Conservation (phyloP, 2,113 vertebrate genomes). For the Cyphomyrus discorhynchus region DNA sequence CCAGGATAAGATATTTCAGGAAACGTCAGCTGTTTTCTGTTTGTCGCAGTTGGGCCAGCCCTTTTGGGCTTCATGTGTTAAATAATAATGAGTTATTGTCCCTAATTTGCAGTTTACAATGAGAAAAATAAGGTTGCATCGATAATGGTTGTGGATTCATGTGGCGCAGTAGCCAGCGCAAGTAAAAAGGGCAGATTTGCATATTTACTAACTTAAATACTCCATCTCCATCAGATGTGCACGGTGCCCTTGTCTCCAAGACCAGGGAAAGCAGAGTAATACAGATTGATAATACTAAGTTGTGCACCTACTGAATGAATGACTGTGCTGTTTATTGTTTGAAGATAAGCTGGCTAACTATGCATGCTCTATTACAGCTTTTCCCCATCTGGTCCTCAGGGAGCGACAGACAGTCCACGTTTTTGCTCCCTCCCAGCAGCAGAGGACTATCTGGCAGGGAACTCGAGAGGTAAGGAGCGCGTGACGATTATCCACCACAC, state of each 20-base stretch:
- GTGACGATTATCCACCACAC: too few species aligned
- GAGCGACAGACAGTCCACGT: too few species aligned
- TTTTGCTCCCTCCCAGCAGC: too few species aligned
- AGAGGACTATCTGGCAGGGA: too few species aligned
- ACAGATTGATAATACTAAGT: background rate
- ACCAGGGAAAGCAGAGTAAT: background rate
- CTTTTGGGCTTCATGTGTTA: background rate
- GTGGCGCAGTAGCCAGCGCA: background rate
- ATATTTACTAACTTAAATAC: background rate
- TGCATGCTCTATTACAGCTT: background rate
- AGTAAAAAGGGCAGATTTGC: background rate
- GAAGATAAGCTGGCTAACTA: background rate
- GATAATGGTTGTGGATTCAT: background rate
- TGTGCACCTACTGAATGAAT: background rate
- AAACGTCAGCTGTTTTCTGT: background rate
- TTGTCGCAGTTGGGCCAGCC: background rate
- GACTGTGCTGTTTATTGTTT: background rate
- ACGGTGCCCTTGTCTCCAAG: background rate
- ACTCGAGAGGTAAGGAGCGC: too few species aligned
- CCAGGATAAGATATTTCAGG: background rate
- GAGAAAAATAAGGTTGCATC: background rate
- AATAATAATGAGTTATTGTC: slow-evolving; percentile 5
- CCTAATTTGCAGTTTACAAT: background rate
- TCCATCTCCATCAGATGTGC: background rate
- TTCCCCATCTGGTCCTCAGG: too few species aligned